These are phyloP conservation scores for Loris lydekkerianus DNA, from an alignment of 2,797 vertebrate species.

Conservation along the genomic window DNA sequence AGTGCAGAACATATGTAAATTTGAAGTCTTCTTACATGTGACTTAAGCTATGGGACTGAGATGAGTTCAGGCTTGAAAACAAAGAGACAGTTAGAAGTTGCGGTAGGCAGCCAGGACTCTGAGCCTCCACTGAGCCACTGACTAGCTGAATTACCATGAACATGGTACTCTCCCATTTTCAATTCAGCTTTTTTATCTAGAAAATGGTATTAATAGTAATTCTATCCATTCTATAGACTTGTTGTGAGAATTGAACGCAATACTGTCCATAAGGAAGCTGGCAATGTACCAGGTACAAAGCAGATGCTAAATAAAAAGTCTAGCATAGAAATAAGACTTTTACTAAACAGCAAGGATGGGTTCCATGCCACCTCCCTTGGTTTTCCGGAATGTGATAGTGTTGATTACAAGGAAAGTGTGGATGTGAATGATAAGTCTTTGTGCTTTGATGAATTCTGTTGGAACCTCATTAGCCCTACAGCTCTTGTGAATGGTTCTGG, in stretches of 20 bases:
- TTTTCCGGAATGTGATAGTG: not conserved
- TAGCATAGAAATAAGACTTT: not conserved
- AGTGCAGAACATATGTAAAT: not conserved
- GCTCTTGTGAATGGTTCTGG: not conserved
- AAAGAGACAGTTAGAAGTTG: not conserved
- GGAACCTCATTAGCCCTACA: not conserved
- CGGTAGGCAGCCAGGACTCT: not conserved
- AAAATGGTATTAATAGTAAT: not conserved
- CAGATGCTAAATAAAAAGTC: not conserved
- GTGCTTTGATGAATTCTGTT: not conserved
- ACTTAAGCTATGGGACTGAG: not conserved
- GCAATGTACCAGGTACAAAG: not conserved
- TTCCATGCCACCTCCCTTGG: not conserved
- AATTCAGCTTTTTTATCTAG: conserved; percentile 31
- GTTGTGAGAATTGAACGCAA: conserved; percentile 7
- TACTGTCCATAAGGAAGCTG: not conserved
- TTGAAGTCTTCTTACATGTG: not conserved
- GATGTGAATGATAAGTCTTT: not conserved
- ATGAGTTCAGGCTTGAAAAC: conserved; percentile 45
- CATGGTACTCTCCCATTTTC: conserved; percentile 13
- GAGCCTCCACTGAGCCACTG: not conserved
- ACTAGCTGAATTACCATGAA: not conserved
- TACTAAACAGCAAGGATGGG: not conserved
- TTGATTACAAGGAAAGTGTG: not conserved
- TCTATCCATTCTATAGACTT: not conserved